A percentile compares a stretch with the other conserved stretches of the same genome.
phyloP scores from a whole-genome alignment of 92 coral and sea anemone genomes.

The Parazoanthus darwini region DNA sequence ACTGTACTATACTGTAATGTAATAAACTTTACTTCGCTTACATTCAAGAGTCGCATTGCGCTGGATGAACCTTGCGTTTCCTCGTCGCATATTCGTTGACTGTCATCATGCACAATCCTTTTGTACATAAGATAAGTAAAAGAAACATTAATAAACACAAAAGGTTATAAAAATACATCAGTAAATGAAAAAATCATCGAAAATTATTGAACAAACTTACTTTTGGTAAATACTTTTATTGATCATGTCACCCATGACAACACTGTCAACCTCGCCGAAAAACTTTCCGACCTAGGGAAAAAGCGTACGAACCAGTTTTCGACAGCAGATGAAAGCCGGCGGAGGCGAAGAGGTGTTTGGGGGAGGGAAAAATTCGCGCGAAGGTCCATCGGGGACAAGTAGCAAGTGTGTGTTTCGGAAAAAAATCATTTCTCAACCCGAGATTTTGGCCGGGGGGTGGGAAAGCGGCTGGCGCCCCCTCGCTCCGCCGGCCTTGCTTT shows the following conservation, averaged over 20 bases:
- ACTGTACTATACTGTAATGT: no score
- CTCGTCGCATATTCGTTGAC: slow-evolving; percentile 68
- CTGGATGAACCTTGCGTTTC: slow-evolving; percentile 48
- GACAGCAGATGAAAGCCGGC: no score
- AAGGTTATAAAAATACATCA: not conserved
- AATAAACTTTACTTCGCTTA: slow-evolving; percentile 39
- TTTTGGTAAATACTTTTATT: slow-evolving; percentile 37
- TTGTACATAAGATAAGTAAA: not conserved
- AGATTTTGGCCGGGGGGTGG: no score
- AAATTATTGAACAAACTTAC: slow-evolving; percentile 43
- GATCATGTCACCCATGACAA: slow-evolving; percentile 64
- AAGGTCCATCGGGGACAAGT: no score
- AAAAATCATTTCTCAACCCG: no score
- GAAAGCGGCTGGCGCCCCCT: no score
- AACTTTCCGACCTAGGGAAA: slow-evolving; percentile 74
- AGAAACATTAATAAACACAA: not conserved
- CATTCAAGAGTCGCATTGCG: slow-evolving; percentile 84
- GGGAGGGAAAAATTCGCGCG: no score
- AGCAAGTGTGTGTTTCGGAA: no score
- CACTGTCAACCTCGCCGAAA: slow-evolving; percentile 65
- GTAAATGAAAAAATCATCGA: not conserved
- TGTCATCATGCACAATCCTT: slow-evolving; percentile 46
- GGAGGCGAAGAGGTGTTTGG: no score
- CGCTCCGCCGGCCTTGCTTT: not conserved
- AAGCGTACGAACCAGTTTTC: not conserved